Base-by-base conservation (phyloP, 2,888 invertebrate genomes). In the Chironomus riparius region DNA sequence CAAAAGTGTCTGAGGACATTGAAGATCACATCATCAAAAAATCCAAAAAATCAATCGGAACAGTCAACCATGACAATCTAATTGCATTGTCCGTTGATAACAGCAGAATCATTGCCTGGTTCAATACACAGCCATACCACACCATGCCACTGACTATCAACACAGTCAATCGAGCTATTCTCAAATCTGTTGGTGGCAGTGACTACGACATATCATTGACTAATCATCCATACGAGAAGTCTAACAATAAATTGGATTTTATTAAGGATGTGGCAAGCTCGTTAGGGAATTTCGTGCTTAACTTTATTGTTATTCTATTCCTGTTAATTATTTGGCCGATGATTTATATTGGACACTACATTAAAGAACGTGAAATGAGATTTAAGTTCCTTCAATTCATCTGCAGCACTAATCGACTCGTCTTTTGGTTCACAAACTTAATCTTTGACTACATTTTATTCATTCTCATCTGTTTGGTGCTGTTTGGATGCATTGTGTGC, bases 111-210 rank as follows among this genome's bases (percentile, higher is more conserved):
- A 88, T 85, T 0, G 91, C 89, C 0, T 90, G 90, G 87, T 91
- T 92, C 83, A 94, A 93, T 80, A 92, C 92, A 81, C 91, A 92
- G 80, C 91, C 92, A 0, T 89, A 88, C 79, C 94, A 94, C 81
- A 88, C 90, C 69, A 88, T 91, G 0, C 90, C 91, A 0, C 85
- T 90, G 0, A 86, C 92, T 0, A 82, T 93, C 4, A 87, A 88
- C 68, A 81, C 89, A 13, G 83, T 90, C 0, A 87, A 92, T 79
- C 87, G 88, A 77, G 88, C 91, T 0, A 81, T 92, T 48, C 85
- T 91, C 0, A 85, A 84, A 78, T 15, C 13, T 4, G 6, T 69
- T 38, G 18, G n/a, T 15, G 69, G 69, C 10, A 38, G 24, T 3
- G 15, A 47, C 4, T 15, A 5, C 7, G 47, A 28, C n/a, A 28